Conservation (phyloP, 1,140 invertebrate species). For the Dinothrombium tinctorium region DNA sequence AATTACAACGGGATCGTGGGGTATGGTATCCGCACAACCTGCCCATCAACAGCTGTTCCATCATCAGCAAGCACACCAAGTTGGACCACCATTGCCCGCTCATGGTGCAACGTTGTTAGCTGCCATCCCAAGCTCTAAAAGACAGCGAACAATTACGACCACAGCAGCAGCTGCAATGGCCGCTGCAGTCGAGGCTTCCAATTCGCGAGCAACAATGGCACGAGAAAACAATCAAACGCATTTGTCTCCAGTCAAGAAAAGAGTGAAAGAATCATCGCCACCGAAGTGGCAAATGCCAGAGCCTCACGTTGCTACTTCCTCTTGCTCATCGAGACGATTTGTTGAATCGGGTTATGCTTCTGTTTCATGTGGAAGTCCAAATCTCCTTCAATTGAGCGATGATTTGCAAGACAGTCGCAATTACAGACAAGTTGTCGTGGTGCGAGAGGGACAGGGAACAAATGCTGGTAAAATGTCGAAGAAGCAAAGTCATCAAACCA, state of each 20-base stretch:
- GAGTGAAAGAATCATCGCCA: constrained; percentile 88
- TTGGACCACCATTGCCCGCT: constrained; percentile 5
- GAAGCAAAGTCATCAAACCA: constrained; percentile 34
- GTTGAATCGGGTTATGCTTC: constrained; percentile 3
- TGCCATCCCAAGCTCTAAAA: constrained; percentile 2
- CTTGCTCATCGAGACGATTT: constrained; percentile 1
- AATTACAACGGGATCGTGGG: constrained; percentile 8
- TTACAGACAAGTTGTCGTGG: not conserved
- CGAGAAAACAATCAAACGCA: not conserved
- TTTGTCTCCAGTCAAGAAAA: constrained; percentile 82
- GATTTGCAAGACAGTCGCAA: not conserved
- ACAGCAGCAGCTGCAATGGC: constrained; percentile 3
- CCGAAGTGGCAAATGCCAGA: constrained; percentile 26
- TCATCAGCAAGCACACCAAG: not conserved
- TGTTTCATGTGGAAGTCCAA: not conserved
- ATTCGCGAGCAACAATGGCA: not conserved
- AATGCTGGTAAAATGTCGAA: not conserved
- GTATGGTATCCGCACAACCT: constrained; percentile 9
- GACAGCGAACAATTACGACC: not conserved
- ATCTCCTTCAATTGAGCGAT: not conserved
- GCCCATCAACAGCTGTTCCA: constrained; percentile 5
- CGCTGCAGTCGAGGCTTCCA: not conserved
- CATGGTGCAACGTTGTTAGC: constrained; percentile 4
- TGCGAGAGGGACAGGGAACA: not conserved
- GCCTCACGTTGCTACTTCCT: not conserved